phyloP scores from a whole-genome alignment of 2,113 vertebrate species.

The Atlantisia rogersi region DNA sequence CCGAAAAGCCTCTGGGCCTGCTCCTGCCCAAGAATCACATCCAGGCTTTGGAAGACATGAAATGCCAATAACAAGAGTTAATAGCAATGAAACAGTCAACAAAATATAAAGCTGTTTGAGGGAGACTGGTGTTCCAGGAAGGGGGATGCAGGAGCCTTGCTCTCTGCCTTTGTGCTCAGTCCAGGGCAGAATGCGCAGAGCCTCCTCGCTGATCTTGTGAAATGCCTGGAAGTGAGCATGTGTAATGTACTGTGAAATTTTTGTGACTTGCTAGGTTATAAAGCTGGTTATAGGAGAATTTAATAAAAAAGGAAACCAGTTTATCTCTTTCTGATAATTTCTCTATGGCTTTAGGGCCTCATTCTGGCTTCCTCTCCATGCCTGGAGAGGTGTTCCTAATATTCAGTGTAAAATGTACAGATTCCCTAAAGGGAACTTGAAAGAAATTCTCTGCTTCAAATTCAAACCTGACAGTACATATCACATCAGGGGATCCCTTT shows the following conservation, averaged over 20 bases:
- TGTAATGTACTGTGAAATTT: slow-evolving; percentile 14
- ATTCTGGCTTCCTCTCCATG: slow-evolving; percentile 26
- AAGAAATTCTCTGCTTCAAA: slow-evolving; percentile 64
- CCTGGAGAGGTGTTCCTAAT: slow-evolving; percentile 46
- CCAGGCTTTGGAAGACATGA: not conserved
- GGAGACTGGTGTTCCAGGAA: not conserved
- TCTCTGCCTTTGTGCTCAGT: slow-evolving; percentile 8
- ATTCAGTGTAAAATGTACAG: slow-evolving; percentile 39
- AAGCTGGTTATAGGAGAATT: slow-evolving; percentile 62
- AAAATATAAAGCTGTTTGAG: not conserved
- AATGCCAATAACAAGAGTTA: not conserved
- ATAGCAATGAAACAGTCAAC: not conserved
- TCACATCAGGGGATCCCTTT: slow-evolving; percentile 59
- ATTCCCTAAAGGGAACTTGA: slow-evolving; percentile 58
- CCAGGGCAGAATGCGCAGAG: not conserved
- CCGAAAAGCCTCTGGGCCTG: not conserved
- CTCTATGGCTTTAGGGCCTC: slow-evolving; percentile 46
- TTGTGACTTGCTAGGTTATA: slow-evolving; percentile 61
- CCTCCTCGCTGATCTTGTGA: slow-evolving; percentile 2
- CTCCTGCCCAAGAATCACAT: not conserved
- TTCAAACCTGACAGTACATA: slow-evolving; percentile 67
- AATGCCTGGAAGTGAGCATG: slow-evolving; percentile 26
- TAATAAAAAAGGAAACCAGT: slow-evolving; percentile 70
- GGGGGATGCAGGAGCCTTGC: not conserved
- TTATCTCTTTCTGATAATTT: slow-evolving; percentile 66